Evolutionary conservation across 2,888 invertebrate genomes (phyloP).

Genomic region (Steromphala cineraria): DNA sequence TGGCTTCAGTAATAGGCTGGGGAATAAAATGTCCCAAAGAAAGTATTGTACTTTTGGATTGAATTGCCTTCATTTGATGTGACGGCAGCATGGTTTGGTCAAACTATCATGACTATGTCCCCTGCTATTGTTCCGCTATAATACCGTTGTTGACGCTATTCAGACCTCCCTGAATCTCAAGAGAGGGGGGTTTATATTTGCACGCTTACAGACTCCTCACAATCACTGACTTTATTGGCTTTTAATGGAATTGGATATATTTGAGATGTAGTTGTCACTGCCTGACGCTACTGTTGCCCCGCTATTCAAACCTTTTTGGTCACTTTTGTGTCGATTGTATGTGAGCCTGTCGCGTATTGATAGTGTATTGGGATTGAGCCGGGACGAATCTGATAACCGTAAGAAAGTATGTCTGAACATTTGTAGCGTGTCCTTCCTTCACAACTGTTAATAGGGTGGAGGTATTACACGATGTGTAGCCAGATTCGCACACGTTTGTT

Average conservation of each 20-base stretch:
- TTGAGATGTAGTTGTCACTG: background rate
- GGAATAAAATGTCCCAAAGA: background rate
- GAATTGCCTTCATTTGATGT: slow-evolving; percentile 3
- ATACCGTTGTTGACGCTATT: background rate
- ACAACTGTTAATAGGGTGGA: too few species aligned
- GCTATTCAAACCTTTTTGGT: too few species aligned
- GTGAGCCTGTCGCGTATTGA: too few species aligned
- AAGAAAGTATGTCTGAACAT: too few species aligned
- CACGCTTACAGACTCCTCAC: background rate
- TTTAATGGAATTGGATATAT: background rate
- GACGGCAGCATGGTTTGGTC: background rate
- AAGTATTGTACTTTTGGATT: background rate
- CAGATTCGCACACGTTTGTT: too few species aligned
- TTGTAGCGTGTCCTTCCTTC: too few species aligned
- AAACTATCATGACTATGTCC: background rate
- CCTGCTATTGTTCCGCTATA: background rate
- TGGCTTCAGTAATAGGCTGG: background rate
- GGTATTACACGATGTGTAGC: too few species aligned
- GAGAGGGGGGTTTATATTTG: background rate
- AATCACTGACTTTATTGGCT: background rate
- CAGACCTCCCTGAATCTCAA: background rate
- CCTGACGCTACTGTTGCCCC: background rate
- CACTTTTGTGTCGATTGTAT: too few species aligned
- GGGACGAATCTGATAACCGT: too few species aligned
- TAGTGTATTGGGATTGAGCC: too few species aligned